Conservation (phyloP, 2,113 vertebrate genomes). For the Dermatemys mawii region DNA sequence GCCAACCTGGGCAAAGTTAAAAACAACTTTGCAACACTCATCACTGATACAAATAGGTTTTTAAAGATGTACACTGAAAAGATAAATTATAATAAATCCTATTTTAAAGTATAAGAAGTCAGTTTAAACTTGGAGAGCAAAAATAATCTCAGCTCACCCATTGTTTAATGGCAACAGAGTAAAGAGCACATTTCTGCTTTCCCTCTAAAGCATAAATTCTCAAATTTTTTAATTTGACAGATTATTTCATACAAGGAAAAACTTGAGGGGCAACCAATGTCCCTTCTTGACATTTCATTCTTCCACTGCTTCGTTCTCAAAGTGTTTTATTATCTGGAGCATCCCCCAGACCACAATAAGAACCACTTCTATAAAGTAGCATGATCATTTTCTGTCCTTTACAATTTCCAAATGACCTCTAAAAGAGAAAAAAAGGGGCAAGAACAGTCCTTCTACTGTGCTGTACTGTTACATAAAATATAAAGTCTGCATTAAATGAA, state of each 20-base stretch:
- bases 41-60: neutral
- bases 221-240: neutral
- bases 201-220: neutral
- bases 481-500: fast-evolving
- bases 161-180: fast-evolving
- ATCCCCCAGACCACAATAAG: neutral
- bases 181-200: fast-evolving
- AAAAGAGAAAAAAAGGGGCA: neutral
- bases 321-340: neutral
- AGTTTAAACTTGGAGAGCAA: fast-evolving
- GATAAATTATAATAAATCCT: neutral
- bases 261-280: fast-evolving
- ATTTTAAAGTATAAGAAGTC: neutral
- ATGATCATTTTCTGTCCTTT: neutral
- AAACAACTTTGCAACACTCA: neutral
- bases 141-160: neutral
- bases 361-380: fast-evolving
- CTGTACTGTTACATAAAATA: fast-evolving
- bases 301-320: neutral
- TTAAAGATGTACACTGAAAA: neutral
- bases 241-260: neutral
- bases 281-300: fast-evolving
- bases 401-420: neutral
- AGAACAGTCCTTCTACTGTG: neutral
- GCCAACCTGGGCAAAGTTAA: neutral